These are phyloP conservation scores for Drosophila kepulauana DNA, from an alignment of 1,140 invertebrate genomes.

Conservation along the genomic window DNA sequence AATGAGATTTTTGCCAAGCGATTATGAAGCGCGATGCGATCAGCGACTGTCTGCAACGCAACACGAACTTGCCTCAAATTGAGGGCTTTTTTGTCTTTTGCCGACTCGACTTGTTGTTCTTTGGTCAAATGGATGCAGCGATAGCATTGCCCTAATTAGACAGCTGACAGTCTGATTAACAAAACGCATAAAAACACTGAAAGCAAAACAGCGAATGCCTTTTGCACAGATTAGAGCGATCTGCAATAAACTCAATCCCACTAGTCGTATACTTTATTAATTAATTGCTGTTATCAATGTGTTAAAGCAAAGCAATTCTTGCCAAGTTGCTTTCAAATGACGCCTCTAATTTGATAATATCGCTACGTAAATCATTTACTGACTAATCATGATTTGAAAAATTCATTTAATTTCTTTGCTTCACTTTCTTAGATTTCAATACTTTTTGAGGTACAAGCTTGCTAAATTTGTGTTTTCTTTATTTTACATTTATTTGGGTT, in stretches of 20 bases:
- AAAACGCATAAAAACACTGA: neutral
- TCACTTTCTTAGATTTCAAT: too few relatives aligned
- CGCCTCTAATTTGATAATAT: too few relatives aligned
- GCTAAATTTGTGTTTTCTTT: too few relatives aligned
- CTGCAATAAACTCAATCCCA: neutral
- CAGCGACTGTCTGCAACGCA: neutral
- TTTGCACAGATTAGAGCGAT: neutral
- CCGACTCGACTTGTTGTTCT: slow-evolving; percentile 25
- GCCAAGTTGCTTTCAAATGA: neutral
- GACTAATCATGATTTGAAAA: too few relatives aligned
- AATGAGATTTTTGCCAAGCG: slow-evolving; percentile 77
- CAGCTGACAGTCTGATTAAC: slow-evolving; percentile 38
- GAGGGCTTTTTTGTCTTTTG: slow-evolving; percentile 20
- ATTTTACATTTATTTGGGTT: too few relatives aligned
- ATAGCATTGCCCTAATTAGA: slow-evolving; percentile 50
- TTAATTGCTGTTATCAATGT: neutral
- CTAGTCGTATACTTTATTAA: neutral
- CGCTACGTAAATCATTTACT: too few relatives aligned
- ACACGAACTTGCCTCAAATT: slow-evolving; percentile 23
- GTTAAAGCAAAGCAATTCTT: neutral
- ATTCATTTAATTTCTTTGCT: too few relatives aligned
- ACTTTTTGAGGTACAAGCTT: too few relatives aligned
- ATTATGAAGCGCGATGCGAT: slow-evolving; percentile 48
- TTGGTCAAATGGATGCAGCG: slow-evolving; percentile 12
- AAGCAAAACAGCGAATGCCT: neutral